These are phyloP conservation scores for Octodon degus DNA, from an alignment of 2,113 vertebrate genomes.

Conservation along the genomic window DNA sequence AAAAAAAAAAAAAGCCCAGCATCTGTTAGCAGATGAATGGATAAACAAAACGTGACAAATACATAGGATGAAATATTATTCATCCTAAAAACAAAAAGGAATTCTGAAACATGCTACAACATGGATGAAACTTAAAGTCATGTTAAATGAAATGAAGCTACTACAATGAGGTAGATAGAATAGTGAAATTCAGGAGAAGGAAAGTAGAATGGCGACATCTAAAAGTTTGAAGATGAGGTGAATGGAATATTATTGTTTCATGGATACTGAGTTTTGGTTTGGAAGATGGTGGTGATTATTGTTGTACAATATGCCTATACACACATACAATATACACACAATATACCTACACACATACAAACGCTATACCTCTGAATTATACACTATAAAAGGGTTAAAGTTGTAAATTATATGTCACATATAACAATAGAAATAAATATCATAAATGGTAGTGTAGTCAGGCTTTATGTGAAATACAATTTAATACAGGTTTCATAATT, in stretches of 20 bases:
- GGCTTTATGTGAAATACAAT: too few relatives aligned
- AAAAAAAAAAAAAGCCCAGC: not conserved
- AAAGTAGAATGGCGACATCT: not conserved
- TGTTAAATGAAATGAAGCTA: not conserved
- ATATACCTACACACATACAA: too few relatives aligned
- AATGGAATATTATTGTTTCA: not conserved
- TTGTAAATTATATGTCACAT: not conserved
- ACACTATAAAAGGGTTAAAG: not conserved
- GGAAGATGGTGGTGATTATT: not conserved
- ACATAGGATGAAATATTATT: not conserved
- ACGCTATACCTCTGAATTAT: not conserved
- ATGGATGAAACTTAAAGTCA: not conserved
- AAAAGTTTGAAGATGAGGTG: not conserved
- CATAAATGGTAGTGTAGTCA: not conserved
- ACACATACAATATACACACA: too few relatives aligned
- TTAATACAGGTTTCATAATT: too few relatives aligned
- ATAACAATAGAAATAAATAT: not conserved
- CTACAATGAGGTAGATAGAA: not conserved
- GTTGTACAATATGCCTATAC: not conserved
- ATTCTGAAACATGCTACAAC: not conserved
- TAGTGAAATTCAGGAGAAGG: not conserved
- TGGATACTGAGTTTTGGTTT: not conserved
- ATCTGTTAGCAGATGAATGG: not conserved
- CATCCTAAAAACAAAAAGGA: not conserved
- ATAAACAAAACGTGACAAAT: not conserved